Percentiles rank a stretch among this genome's conserved stretches.
These are phyloP conservation scores for Cyprinodon brontotheroides DNA, from an alignment of 2,113 vertebrate species.

Conservation along the genomic window DNA sequence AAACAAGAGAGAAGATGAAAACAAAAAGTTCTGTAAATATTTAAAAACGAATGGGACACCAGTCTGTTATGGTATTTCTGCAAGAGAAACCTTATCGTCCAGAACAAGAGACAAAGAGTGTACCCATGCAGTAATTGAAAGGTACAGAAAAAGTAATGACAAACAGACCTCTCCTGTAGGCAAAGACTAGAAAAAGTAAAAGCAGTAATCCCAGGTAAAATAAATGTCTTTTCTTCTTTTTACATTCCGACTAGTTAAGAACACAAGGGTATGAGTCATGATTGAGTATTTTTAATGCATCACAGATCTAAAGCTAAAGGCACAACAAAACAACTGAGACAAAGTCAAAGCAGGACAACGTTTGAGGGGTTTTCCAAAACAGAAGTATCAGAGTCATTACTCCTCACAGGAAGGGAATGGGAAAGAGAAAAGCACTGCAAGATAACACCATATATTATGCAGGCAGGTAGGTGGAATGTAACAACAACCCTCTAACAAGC, in stretches of 20 bases:
- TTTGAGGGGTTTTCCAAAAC: constrained; percentile 53
- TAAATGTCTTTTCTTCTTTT: neutral
- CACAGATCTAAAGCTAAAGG: neutral
- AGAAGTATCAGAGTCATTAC: constrained; percentile 53
- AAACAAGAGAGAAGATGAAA: constrained; percentile 17
- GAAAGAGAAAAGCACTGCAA: constrained; percentile 46
- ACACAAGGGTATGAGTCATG: neutral
- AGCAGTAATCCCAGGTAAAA: constrained; percentile 15
- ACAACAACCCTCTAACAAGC: constrained; percentile 73
- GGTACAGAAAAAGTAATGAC: neutral
- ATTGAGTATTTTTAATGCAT: neutral
- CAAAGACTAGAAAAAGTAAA: neutral
- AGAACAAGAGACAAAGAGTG: neutral
- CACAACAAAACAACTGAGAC: constrained; percentile 24
- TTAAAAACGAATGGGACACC: constrained; percentile 39
- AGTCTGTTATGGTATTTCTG: constrained; percentile 15
- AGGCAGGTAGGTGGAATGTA: constrained; percentile 68
- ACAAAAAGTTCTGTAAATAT: constrained; percentile 45
- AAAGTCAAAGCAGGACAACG: constrained; percentile 20
- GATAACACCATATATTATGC: constrained; percentile 72
- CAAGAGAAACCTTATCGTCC: constrained; percentile 18
- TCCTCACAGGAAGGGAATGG: constrained; percentile 54
- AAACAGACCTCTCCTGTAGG: neutral
- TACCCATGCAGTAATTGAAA: constrained; percentile 16
- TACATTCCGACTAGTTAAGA: neutral